Conservation (phyloP, 2,113 vertebrate genomes). For the Lichenostomus cassidix region DNA sequence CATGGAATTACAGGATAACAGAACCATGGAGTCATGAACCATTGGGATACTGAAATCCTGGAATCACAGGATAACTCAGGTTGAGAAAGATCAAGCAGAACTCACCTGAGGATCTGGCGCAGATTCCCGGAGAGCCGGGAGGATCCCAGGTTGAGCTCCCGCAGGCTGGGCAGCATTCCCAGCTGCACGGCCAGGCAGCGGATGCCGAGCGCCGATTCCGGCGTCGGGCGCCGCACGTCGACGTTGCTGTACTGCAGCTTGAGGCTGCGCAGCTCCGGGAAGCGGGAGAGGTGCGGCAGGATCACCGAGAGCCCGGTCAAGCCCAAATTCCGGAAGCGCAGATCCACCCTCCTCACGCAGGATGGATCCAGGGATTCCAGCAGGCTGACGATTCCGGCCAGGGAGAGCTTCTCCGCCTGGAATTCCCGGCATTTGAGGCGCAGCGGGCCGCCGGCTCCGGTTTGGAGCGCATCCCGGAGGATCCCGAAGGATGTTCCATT, state of each 20-base stretch:
- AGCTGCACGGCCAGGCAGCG: slow-evolving; percentile 79
- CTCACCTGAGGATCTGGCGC: slow-evolving; percentile 85
- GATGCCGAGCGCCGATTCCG: slow-evolving; percentile 68
- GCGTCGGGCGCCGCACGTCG: slow-evolving; percentile 74
- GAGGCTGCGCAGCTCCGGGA: slow-evolving; percentile 80
- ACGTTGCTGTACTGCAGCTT: slow-evolving; percentile 87
- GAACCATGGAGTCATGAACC: not conserved
- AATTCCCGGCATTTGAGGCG: slow-evolving; percentile 85
- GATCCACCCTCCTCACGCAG: slow-evolving; percentile 80
- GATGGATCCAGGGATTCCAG: slow-evolving; percentile 75
- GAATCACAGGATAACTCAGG: not conserved
- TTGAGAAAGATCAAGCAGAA: too few relatives aligned
- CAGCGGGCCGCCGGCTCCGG: slow-evolving; percentile 57
- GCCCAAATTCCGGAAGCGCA: slow-evolving; percentile 85
- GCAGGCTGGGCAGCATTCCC: slow-evolving; percentile 72
- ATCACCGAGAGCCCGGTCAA: slow-evolving; percentile 80
- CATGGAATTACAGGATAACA: rapidly evolving
- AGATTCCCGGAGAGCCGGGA: slow-evolving; percentile 85
- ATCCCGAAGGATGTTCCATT: slow-evolving; percentile 82
- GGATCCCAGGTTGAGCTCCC: slow-evolving; percentile 84
- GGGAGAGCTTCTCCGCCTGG: slow-evolving; percentile 84
- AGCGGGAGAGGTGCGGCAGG: slow-evolving; percentile 80
- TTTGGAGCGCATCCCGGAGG: slow-evolving; percentile 75
- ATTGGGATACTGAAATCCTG: not conserved
- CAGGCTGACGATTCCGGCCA: slow-evolving; percentile 73